Conservation (phyloP, 2,888 invertebrate genomes). For the Unio pictorum region DNA sequence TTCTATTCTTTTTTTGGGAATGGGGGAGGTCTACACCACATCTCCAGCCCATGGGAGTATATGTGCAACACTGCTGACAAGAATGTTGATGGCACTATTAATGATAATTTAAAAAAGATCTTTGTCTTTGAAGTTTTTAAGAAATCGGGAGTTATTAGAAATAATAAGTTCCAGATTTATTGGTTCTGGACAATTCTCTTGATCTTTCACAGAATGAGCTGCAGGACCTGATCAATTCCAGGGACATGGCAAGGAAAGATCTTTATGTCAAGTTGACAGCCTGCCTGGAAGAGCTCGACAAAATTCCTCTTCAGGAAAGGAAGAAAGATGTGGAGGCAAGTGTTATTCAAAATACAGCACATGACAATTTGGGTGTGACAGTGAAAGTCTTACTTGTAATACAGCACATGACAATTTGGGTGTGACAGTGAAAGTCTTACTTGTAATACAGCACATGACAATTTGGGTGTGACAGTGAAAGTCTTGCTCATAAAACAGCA, state of each 20-base stretch:
- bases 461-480: too few species aligned
- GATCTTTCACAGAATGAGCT: slow-evolving; percentile 37
- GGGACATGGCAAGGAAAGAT: slow-evolving; percentile 45
- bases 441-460: too few species aligned
- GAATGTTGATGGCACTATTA: too few species aligned
- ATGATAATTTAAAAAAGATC: neutral
- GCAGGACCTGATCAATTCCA: slow-evolving; percentile 38
- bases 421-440: too few species aligned
- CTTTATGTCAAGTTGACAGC: slow-evolving; percentile 41
- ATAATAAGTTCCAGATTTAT: neutral
- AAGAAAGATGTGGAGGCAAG: slow-evolving; percentile 47
- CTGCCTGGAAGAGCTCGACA: slow-evolving; percentile 48
- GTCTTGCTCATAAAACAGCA: too few species aligned
- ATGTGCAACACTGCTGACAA: too few species aligned
- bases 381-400: too few species aligned
- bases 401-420: too few species aligned
- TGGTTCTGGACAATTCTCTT: neutral
- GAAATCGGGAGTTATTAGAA: neutral
- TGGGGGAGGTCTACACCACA: too few species aligned
- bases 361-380: too few species aligned
- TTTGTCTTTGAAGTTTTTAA: neutral
- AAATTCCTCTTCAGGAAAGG: slow-evolving; percentile 48
- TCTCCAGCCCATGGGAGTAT: too few species aligned
- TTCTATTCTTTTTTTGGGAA: too few species aligned
- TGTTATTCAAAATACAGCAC: neutral